Evolutionary conservation across 2,888 invertebrate species (phyloP), one percentile per base, ranked within the genome.

Genomic region (Agapostemon virescens): DNA sequence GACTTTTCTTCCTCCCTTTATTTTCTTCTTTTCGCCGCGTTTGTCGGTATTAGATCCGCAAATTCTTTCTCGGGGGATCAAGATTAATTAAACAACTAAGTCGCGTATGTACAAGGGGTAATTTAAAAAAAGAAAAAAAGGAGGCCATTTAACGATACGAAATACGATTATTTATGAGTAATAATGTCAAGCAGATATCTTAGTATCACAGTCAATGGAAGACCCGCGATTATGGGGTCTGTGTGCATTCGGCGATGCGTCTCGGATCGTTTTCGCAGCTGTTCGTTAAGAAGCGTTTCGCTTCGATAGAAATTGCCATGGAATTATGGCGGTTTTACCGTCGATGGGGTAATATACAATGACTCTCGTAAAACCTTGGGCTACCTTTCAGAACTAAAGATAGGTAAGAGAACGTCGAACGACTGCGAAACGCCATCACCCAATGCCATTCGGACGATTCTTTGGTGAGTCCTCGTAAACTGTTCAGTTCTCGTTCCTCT

Each of bases 201-300:
- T 87, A 86, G 84, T 87, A 87, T 87, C 87, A 87, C 87, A 87
- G 87, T 87, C 86, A 83, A 79, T 85, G 77, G 79, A 80, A 84
- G 85, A 81, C 83, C 82, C 84, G 58, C 69, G 80, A 74, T 45
- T 69, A 55, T 11, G 52, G 63, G 73, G 64, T 79, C 76, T 77
- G 64, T 77, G 64, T 77, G 68, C 67, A 40, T 86, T 80, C 82
- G 79, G 73, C 77, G 81, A 85, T 83, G n/a, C n/a, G 79, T 69
- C 71, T 81, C 67, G 63, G 61, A 42, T 67, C 79, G 74, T 71
- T 36, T 74, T 63, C 33, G 52, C 23, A 30, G 61, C 71, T 42
- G 52, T 55, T 38, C 68, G 9, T 40, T 40, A 45, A 58, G 23
- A 45, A 42, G 38, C 42, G 58, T 17, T 40, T 58, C 33, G 26